Base-by-base conservation (phyloP, 23 tunicate genomes). In the Ascidia mentula region DNA sequence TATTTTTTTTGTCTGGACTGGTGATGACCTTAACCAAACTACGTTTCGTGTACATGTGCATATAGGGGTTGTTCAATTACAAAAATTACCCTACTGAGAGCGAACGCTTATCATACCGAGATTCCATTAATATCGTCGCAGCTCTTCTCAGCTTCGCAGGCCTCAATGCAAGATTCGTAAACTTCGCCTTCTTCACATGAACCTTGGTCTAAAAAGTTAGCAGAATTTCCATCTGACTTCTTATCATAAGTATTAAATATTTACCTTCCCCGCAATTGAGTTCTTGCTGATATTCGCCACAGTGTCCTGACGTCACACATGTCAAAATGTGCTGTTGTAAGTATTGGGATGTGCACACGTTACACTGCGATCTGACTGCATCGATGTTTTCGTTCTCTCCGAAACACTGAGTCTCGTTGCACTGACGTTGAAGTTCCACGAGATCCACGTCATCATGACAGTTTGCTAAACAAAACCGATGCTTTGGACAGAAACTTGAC, bases 281-380 rank as follows among this genome's bases (percentile, higher is more conserved):
- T 36, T 35, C 78, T 26, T 9, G 7, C 46, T 30, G n/a, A 32
- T 74, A 74, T 28, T 38, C 46, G 22, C 78, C 46, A 15, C 78
- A 74, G 38, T 32, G 38, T 6, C 78, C 78, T 74, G 34, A 28
- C 37, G 22, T 74, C 46, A 28, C 46, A 32, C 78, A 74, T 5
- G 78, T 36, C 20, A 46, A 22, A 17, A 74, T 74, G 38, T 74
- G 46, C 78, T 74, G 78, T 31, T 74, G 78, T 2, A 74, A 36
- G 38, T 32, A 74, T 9, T 35, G 37, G 3, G 46, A 74, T 22
- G 46, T 37, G 28, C 78, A 74, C 34, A 36, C 40, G 17, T 8
- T 37, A 32, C 78, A 74, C 38, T 74, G 78, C 28, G 46, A 1
- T 38, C 1, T 22, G 24, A 74, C 38, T 28, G 78, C 38, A 2